Conservation (phyloP, 2,797 vertebrate genomes). For the Lepus townsendii region DNA sequence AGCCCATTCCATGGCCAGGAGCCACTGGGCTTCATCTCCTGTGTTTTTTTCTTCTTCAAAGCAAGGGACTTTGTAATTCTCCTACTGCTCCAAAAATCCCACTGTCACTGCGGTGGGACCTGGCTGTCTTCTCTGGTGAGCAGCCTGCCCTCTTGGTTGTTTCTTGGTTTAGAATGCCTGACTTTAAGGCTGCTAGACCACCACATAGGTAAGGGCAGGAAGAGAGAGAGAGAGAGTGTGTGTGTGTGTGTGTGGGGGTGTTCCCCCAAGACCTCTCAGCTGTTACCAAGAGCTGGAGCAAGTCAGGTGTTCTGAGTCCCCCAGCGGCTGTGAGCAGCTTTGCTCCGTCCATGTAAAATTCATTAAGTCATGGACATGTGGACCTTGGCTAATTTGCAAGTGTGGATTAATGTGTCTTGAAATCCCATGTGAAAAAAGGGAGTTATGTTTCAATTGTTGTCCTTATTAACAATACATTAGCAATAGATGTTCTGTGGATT, state of each 20-base stretch:
- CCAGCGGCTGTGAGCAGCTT: not conserved
- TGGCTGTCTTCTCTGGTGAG: not conserved
- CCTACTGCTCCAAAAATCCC: not conserved
- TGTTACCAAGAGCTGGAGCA: not conserved
- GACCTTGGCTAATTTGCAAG: not conserved
- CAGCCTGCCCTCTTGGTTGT: not conserved
- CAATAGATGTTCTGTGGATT: conserved; percentile 31
- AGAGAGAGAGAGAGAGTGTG: not conserved
- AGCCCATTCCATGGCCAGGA: conserved; percentile 53
- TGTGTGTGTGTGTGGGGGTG: not conserved
- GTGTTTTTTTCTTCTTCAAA: conserved; percentile 32
- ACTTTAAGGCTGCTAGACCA: conserved; percentile 36
- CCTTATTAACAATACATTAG: not conserved
- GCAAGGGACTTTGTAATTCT: conserved; percentile 5
- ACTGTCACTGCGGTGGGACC: not conserved
- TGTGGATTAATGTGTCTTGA: conserved; percentile 13
- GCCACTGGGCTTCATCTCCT: conserved; percentile 42
- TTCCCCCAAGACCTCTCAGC: not conserved
- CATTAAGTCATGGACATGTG: not conserved
- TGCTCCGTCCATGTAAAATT: not conserved
- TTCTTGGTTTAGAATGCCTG: conserved; percentile 12
- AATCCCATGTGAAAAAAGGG: conserved; percentile 10
- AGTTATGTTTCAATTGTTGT: conserved; percentile 16
- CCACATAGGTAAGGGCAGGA: not conserved
- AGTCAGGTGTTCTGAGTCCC: not conserved